These are phyloP conservation scores for Acanthurus tractus DNA, from an alignment of 2,797 vertebrate species.

Conservation along the genomic window DNA sequence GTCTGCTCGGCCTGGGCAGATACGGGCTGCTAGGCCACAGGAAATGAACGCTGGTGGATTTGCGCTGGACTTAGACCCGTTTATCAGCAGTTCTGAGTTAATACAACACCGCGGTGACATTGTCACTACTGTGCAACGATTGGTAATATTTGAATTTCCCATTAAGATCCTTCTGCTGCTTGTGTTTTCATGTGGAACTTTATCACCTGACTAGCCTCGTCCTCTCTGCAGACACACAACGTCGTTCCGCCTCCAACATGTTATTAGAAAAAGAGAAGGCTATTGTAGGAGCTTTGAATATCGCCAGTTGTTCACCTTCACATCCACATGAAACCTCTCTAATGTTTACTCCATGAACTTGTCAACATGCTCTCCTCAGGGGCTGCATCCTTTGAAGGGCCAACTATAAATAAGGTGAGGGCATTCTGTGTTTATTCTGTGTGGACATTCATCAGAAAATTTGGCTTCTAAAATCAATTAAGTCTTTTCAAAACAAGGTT, in stretches of 20 bases:
- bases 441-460: slow-evolving; percentile 57
- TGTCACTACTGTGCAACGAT: slow-evolving; percentile 71
- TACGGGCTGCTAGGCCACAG: slow-evolving; percentile 75
- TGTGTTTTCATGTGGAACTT: slow-evolving; percentile 79
- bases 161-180: slow-evolving; percentile 68
- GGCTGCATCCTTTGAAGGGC: slow-evolving; percentile 41
- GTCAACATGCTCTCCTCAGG: slow-evolving; percentile 42
- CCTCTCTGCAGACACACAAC: slow-evolving; percentile 52
- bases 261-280: slow-evolving; percentile 45
- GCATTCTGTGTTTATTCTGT: slow-evolving; percentile 48
- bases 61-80: slow-evolving; percentile 78
- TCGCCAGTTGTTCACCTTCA: slow-evolving; percentile 64
- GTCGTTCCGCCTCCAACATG: slow-evolving; percentile 27
- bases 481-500: slow-evolving; percentile 65
- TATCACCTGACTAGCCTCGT: slow-evolving; percentile 61
- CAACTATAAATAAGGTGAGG: slow-evolving; percentile 56
- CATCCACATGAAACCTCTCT: slow-evolving; percentile 51
- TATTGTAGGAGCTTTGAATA: slow-evolving; percentile 40
- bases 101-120: slow-evolving; percentile 70
- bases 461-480: slow-evolving; percentile 74
- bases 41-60: slow-evolving; percentile 78
- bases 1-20: slow-evolving; percentile 79
- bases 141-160: slow-evolving; percentile 80
- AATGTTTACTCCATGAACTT: slow-evolving; percentile 59
- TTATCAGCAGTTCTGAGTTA: slow-evolving; percentile 83